Base-by-base conservation (phyloP, 2,797 vertebrate genomes). In the Betta splendens region DNA sequence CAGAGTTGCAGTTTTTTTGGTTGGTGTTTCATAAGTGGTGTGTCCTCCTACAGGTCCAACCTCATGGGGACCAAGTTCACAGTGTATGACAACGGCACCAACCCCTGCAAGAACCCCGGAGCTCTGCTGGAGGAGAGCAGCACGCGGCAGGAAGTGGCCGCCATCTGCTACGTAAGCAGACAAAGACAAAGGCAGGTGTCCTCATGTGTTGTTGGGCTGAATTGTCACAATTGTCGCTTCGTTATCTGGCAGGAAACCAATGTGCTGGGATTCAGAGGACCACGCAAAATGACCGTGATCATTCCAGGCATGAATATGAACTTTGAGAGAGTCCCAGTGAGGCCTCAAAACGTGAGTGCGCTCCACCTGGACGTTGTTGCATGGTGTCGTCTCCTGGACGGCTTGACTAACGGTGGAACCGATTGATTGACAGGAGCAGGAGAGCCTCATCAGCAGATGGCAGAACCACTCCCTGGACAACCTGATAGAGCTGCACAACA, bases 51-150 rank as follows among this genome's bases (percentile, higher is more conserved):
- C 63, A 99, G 97, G 87, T 99, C 97, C 69, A 99, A 99, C 85
- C 91, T 98, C 55, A 97, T 97, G 94, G 97, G 97, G 52, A 99
- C 97, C 43, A 98, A 94, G 85, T 99, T 99, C 83, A 99, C 97
- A 0, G 95, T 99, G 42, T 99, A 96, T 15, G 95, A 99, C 83
- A 93, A 90, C 2, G 97, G 97, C 22, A 89, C 93, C 59, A 98
- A 94, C 70, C 97, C 97, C 3, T 44, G 83, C 69, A 98, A 96
- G 85, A 94, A 91, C 72, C 91, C 89, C 5, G 91, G 93, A 10
- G 66, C 85, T 1, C 86, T 94, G 54, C 84, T 94, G 65, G 95
- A 97, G 43, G 95, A 95, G 72, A 90, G 89, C 84, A 91, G 89
- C 73, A 93, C 78, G 0, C 92, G 97, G 3, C 97, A 98, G 84